Conservation (phyloP, 2,888 invertebrate species). For the Perizoma flavofasciatum region DNA sequence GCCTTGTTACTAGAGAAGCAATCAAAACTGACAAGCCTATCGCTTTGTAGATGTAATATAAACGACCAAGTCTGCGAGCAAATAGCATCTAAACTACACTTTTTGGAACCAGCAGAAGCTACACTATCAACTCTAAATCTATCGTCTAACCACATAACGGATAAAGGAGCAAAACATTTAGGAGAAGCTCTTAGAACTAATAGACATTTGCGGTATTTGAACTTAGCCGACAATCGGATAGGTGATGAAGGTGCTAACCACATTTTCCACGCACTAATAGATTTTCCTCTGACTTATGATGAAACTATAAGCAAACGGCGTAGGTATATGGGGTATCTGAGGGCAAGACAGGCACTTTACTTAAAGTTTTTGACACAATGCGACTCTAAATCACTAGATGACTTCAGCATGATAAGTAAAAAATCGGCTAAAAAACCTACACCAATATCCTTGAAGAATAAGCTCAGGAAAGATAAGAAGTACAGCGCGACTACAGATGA, state of each 20-base stretch:
- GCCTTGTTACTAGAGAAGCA: constrained; percentile 46
- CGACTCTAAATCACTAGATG: constrained; percentile 34
- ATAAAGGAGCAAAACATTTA: constrained; percentile 57
- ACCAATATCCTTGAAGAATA: constrained; percentile 9
- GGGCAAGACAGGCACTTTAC: constrained; percentile 30
- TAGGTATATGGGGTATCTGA: constrained; percentile 42
- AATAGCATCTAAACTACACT: constrained; percentile 49
- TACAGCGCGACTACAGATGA: constrained; percentile 31
- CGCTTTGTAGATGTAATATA: constrained; percentile 56
- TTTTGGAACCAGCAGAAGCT: constrained; percentile 43
- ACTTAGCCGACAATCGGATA: constrained; percentile 61
- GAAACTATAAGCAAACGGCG: constrained; percentile 47
- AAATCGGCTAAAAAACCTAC: constrained; percentile 36
- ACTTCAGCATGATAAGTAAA: constrained; percentile 32
- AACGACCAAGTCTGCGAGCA: constrained; percentile 50
- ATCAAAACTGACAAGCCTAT: constrained; percentile 47
- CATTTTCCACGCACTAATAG: constrained; percentile 52
- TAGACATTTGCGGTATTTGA: constrained; percentile 64
- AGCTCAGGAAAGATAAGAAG: constrained; percentile 32
- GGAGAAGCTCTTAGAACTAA: constrained; percentile 58
- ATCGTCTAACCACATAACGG: constrained; percentile 64
- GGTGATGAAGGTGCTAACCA: constrained; percentile 52
- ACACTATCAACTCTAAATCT: constrained; percentile 57
- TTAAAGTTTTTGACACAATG: constrained; percentile 32
- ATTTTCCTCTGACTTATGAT: constrained; percentile 52